Base-by-base conservation (phyloP, 2,113 vertebrate species). In the Seriola quinqueradiata region DNA sequence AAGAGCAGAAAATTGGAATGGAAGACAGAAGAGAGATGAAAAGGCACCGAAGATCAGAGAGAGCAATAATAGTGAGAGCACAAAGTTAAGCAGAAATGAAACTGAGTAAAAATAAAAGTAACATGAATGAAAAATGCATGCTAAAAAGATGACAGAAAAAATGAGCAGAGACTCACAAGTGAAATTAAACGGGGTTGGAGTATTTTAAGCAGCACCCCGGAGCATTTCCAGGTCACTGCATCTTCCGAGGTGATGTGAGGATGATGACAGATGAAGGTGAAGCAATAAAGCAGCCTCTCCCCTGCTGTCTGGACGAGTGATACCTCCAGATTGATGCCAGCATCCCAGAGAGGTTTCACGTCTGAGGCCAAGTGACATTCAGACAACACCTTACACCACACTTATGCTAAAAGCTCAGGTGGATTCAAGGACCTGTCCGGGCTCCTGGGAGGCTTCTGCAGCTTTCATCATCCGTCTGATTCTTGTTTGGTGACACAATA, bases 211-310 rank as follows among this genome's bases (percentile, higher is more conserved):
- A 36, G 16, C 81, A 38, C 28, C 11, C 54, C 66, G 28, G 32
- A 66, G 70, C 55, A 75, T 73, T 80, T 81, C 32, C 46, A 77
- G 73, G 73, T 86, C 59, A 58, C 0, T 50, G 72, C 36, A 0
- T 81, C 36, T 17, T 54, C 60, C 4, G 11, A 69, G 50, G 50
- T 8, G 11, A 50, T 28, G 57, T 14, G 59, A 68, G 23, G 21
- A 28, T 68, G 77, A 88, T 44, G 71, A 76, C 21, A 58, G 54
- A 69, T 68, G 64, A 83, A 72, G 68, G 57, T 58, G 69, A 83
- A 63, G 54, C 50, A 57, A 61, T 80, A 75, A 83, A 77, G 25
- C 34, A 55, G 40, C 66, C 12, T 23, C 59, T 14, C 34, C 0
- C 1, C 48, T 63, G 71, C 67, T 54, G 63, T 55, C 68, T 52